Percentiles rank a stretch among this genome's conserved stretches.
Evolutionary conservation across 2,113 vertebrate genomes (phyloP).

Genomic region (Siniperca knerii): DNA sequence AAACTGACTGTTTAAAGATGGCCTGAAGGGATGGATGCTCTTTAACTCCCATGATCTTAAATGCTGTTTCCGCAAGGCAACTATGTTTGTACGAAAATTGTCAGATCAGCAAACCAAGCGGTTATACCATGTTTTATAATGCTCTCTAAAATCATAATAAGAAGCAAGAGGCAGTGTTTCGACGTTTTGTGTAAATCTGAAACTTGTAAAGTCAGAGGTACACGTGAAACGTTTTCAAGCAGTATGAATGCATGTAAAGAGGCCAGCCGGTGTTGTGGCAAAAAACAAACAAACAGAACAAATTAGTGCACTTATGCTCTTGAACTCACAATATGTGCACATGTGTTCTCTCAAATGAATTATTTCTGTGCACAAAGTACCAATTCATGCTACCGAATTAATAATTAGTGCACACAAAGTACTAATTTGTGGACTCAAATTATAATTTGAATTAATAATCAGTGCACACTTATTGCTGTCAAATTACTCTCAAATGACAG

Average conservation of each 20-base stretch:
- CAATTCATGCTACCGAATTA: neutral
- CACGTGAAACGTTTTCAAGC: neutral
- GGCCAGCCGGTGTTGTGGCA: neutral
- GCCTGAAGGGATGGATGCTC: constrained; percentile 19
- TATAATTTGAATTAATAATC: neutral
- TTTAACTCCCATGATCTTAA: neutral
- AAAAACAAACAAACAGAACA: neutral
- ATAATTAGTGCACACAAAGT: neutral
- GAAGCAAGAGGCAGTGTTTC: neutral
- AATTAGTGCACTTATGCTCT: neutral
- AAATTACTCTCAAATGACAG: neutral
- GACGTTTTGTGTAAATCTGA: neutral
- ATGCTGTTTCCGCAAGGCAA: neutral
- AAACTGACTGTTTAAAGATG: neutral
- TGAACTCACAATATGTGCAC: neutral
- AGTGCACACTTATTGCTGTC: neutral
- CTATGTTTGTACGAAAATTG: neutral
- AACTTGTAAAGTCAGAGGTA: neutral
- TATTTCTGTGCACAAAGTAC: neutral
- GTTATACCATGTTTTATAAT: neutral
- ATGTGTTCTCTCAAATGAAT: no score
- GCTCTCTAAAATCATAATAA: neutral
- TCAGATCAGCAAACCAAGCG: neutral
- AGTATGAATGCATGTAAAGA: neutral
- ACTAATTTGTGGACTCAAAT: neutral